Evolutionary conservation across 2,113 vertebrate genomes (phyloP).

Genomic region (Dasypus novemcinctus): DNA sequence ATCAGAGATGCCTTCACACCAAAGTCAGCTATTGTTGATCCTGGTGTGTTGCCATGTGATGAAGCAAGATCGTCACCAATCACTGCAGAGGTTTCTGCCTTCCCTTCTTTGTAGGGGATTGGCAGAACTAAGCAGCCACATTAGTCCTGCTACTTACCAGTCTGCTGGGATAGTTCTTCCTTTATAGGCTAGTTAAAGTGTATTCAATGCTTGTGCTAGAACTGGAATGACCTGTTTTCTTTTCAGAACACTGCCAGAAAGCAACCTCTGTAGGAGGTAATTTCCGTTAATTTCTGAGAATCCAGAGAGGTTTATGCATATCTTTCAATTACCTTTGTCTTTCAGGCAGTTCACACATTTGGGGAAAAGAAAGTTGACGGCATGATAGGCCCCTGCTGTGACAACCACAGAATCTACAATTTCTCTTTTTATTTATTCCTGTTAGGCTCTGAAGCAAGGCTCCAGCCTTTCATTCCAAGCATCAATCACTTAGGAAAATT

Average conservation of each 20-base stretch:
- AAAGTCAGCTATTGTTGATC: no score
- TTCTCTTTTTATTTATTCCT: slow-evolving; percentile 67
- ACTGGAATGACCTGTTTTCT: slow-evolving; percentile 35
- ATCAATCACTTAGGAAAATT: neutral
- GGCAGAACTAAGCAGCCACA: neutral
- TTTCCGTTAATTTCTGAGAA: slow-evolving; percentile 63
- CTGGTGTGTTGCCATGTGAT: no score
- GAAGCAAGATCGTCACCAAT: no score
- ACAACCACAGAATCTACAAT: slow-evolving; percentile 40
- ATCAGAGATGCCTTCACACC: no score
- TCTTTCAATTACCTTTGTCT: slow-evolving; percentile 68
- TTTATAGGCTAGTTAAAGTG: neutral
- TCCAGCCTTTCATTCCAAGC: slow-evolving; percentile 35
- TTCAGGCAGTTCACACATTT: slow-evolving; percentile 54
- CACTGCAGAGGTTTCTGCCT: no score
- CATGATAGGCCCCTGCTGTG: slow-evolving; percentile 55
- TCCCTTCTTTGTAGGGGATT: neutral
- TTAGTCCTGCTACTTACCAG: neutral
- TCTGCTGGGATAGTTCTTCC: slow-evolving; percentile 9
- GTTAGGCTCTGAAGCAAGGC: slow-evolving; percentile 17
- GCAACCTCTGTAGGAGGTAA: slow-evolving; percentile 49
- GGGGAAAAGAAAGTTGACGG: slow-evolving; percentile 55
- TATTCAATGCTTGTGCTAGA: neutral
- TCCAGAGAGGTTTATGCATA: slow-evolving; percentile 3
- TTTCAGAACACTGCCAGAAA: slow-evolving; percentile 42